Conservation (phyloP, 1,140 invertebrate genomes). For the Drosophila melanogaster region DNA sequence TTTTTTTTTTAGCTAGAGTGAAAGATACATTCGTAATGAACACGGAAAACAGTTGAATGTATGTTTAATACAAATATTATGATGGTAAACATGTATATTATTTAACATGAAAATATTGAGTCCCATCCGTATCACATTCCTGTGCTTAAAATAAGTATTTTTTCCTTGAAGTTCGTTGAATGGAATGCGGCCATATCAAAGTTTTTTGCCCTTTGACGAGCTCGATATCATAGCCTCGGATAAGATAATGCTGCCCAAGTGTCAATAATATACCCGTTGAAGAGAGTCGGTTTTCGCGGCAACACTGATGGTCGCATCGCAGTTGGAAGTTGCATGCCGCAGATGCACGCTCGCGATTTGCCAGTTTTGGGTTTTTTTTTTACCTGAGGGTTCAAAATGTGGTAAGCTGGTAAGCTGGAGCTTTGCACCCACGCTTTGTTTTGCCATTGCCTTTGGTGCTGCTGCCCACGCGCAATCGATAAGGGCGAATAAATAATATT, state of each 20-base stretch:
- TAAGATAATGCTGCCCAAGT: slow-evolving; percentile 9
- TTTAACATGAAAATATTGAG: not conserved
- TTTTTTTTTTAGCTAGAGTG: not conserved
- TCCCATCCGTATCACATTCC: too few relatives aligned
- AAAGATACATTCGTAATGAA: not conserved
- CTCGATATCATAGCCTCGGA: slow-evolving; percentile 13
- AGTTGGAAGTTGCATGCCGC: slow-evolving; percentile 43
- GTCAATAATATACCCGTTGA: not conserved
- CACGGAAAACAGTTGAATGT: not conserved
- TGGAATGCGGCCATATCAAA: slow-evolving; percentile 20
- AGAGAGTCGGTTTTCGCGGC: slow-evolving; percentile 1
- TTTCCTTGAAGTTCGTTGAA: not conserved
- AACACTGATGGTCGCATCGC: slow-evolving; percentile 16
- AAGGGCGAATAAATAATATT: slow-evolving; percentile 66
- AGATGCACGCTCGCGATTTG: slow-evolving; percentile 66
- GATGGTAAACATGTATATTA: too few relatives aligned
- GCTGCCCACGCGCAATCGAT: slow-evolving; percentile 57
- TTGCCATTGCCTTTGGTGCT: slow-evolving; percentile 3
- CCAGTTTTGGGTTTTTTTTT: slow-evolving; percentile 4
- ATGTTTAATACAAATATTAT: too few relatives aligned
- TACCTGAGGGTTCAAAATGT: not conserved
- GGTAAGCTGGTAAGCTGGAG: slow-evolving; percentile 9
- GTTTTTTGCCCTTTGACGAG: slow-evolving; percentile 8
- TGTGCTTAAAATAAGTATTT: not conserved
- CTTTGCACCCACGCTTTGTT: slow-evolving; percentile 26